A percentile compares a stretch with the other conserved stretches of the same genome.
Conservation (phyloP, 2,888 invertebrate species). For the Electrophaes corylata region DNA sequence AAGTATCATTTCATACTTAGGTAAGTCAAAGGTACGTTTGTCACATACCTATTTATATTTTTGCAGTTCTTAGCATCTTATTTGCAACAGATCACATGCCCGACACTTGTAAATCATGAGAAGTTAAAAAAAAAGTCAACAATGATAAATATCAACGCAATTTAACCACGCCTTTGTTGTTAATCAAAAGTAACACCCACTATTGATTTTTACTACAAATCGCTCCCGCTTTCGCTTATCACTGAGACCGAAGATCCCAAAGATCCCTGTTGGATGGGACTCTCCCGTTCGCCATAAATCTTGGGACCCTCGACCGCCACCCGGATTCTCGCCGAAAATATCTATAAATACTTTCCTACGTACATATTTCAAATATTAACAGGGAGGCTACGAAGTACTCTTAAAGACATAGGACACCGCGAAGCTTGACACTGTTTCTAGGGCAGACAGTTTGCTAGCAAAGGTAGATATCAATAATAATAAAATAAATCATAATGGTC, state of each 20-base stretch:
- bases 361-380: conserved; percentile 82
- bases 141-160: neutral
- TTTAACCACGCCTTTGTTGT: neutral
- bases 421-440: neutral
- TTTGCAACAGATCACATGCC: too few relatives aligned
- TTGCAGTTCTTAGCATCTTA: too few relatives aligned
- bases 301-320: conserved; percentile 82
- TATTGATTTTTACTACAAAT: conserved; percentile 30
- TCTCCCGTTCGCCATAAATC: conserved; percentile 83
- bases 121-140: too few relatives aligned
- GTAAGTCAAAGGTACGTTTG: too few relatives aligned
- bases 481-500: too few relatives aligned
- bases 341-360: conserved; percentile 82
- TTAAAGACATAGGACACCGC: neutral
- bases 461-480: neutral
- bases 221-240: conserved; percentile 38
- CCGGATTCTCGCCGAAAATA: conserved; percentile 82
- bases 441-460: neutral
- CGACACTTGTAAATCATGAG: too few relatives aligned
- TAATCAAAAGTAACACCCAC: neutral
- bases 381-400: conserved; percentile 63
- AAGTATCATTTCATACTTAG: too few relatives aligned
- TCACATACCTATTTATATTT: too few relatives aligned
- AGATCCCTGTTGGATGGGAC: conserved; percentile 81
- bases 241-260: conserved; percentile 48